Conservation (phyloP, 1,140 invertebrate genomes). For the Conus ventricosus region DNA sequence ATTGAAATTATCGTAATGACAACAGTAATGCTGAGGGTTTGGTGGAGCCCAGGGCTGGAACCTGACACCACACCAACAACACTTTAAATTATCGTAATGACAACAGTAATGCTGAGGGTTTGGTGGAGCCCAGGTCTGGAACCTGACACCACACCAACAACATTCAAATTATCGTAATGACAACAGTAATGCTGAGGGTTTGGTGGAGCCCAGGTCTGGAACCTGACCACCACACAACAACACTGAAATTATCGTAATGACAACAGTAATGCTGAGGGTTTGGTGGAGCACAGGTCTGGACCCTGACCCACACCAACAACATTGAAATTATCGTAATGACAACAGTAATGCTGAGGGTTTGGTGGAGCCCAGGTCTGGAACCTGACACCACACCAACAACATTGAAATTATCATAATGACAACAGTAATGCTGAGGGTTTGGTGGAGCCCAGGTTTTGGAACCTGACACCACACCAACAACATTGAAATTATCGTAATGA, state of each 20-base stretch:
- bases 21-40: background rate
- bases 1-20: background rate
- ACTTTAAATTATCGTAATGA: background rate
- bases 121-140: slow-evolving; percentile 91
- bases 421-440: background rate
- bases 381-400: too few relatives aligned
- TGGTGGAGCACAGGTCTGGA: slow-evolving; percentile 87
- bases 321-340: background rate
- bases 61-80: slow-evolving; percentile 55
- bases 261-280: too few relatives aligned
- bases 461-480: background rate
- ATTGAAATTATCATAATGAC: background rate
- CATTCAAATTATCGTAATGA: too few relatives aligned
- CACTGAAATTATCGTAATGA: too few relatives aligned
- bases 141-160: too few relatives aligned
- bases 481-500: background rate
- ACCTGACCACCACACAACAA: too few relatives aligned
- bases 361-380: too few relatives aligned
- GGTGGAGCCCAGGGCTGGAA: slow-evolving; percentile 73
- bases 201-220: too few relatives aligned
- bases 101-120: background rate
- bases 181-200: too few relatives aligned
- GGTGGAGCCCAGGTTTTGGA: too few relatives aligned
- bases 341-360: background rate
- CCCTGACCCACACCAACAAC: slow-evolving; percentile 67